Evolutionary conservation across 2,888 invertebrate genomes (phyloP).

Genomic region (Piscicola geometra): DNA sequence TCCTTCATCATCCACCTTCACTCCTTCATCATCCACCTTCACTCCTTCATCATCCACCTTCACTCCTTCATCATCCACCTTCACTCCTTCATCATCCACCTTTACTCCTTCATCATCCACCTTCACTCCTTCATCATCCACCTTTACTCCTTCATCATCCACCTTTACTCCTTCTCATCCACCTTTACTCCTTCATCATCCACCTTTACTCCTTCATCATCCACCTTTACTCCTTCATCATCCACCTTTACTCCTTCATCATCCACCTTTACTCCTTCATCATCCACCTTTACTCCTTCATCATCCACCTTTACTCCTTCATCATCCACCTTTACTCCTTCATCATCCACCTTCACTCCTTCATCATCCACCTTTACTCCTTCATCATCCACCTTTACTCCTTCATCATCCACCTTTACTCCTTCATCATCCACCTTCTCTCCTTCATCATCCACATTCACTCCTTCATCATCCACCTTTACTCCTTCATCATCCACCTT

Average conservation of each 20-base stretch:
- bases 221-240: not conserved
- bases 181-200: not conserved
- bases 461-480: not conserved
- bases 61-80: not conserved
- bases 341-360: not conserved
- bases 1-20: not conserved
- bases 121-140: not conserved
- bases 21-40: not conserved
- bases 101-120: not conserved
- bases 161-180: not conserved
- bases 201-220: not conserved
- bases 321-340: not conserved
- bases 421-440: constrained; percentile 10
- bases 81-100: not conserved
- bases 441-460: not conserved
- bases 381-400: not conserved
- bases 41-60: not conserved
- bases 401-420: not conserved
- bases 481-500: not conserved
- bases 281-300: not conserved
- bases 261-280: not conserved
- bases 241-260: not conserved
- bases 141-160: not conserved
- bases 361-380: not conserved
- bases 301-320: not conserved